These are phyloP conservation scores for Microplitis mediator DNA, from an alignment of 1,140 invertebrate species.

Conservation along the genomic window DNA sequence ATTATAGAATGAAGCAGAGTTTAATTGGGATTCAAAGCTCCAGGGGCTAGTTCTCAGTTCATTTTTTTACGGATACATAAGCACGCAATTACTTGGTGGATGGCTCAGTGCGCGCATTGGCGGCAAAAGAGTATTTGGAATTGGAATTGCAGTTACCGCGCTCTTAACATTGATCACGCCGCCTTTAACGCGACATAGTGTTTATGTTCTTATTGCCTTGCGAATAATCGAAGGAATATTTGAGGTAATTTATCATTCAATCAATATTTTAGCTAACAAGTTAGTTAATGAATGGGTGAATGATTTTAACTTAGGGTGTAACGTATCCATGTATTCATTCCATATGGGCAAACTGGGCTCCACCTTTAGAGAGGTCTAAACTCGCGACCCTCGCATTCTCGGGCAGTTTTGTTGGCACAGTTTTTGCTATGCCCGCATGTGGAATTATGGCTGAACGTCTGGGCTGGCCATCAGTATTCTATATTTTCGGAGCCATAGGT, in stretches of 20 bases:
- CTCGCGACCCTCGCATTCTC: conserved; percentile 81
- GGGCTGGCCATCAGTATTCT: conserved; percentile 89
- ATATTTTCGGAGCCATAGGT: conserved; percentile 80
- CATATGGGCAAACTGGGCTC: conserved; percentile 89
- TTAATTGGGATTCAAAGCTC: conserved; percentile 79
- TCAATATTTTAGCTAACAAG: not conserved
- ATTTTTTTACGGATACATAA: conserved; percentile 84
- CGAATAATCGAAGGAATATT: conserved; percentile 87
- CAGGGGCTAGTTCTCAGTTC: conserved; percentile 84
- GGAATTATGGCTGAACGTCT: conserved; percentile 73
- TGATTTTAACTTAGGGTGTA: conserved; percentile 71
- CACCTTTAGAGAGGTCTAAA: conserved; percentile 78
- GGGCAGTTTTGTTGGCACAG: conserved; percentile 82
- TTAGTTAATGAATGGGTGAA: not conserved
- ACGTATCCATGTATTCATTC: conserved; percentile 90
- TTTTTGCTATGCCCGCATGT: conserved; percentile 78
- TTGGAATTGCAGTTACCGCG: conserved; percentile 80
- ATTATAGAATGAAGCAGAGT: conserved; percentile 68
- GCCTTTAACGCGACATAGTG: conserved; percentile 72
- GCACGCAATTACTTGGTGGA: conserved; percentile 77
- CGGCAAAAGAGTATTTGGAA: conserved; percentile 75
- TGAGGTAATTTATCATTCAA: conserved; percentile 68
- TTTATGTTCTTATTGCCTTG: conserved; percentile 74
- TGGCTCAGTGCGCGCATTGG: conserved; percentile 75
- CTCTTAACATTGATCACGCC: conserved; percentile 85